A percentile compares a stretch with the other conserved stretches of the same genome.
phyloP scores from a whole-genome alignment of 2,888 invertebrate species.

The Keiferia lycopersicella region DNA sequence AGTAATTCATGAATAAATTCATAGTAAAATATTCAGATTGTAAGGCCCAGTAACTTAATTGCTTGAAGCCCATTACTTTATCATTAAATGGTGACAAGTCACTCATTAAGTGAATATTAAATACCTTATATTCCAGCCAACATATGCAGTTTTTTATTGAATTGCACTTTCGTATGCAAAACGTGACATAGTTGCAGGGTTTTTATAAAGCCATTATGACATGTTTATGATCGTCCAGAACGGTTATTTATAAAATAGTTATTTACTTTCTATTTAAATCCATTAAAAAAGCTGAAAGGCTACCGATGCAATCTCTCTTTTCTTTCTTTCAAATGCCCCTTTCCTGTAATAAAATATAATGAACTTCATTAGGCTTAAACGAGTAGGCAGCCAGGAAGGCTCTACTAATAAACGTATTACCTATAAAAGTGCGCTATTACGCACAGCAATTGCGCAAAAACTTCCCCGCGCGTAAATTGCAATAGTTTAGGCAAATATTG shows the following conservation, averaged over 20 bases:
- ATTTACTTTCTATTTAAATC: constrained; percentile 22
- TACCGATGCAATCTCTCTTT: constrained; percentile 25
- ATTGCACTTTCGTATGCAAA: constrained; percentile 24
- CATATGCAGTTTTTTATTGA: constrained; percentile 18
- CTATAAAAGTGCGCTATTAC: constrained; percentile 30
- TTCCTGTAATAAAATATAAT: constrained; percentile 26
- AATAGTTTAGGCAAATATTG: constrained; percentile 33
- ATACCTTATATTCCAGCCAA: neutral
- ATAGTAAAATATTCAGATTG: constrained; percentile 11
- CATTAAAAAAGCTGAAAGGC: constrained; percentile 24
- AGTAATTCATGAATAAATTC: constrained; percentile 5
- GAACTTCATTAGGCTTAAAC: constrained; percentile 27
- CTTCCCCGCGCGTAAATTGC: constrained; percentile 27
- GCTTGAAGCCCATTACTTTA: constrained; percentile 9
- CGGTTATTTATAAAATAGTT: constrained; percentile 10
- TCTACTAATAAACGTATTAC: constrained; percentile 17
- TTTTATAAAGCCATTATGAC: constrained; percentile 24
- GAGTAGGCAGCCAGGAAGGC: constrained; percentile 7
- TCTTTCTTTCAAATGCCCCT: no score
- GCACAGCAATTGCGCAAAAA: constrained; percentile 20
- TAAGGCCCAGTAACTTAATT: constrained; percentile 1
- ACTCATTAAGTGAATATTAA: constrained; percentile 4
- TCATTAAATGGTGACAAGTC: constrained; percentile 15
- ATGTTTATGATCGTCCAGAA: constrained; percentile 20
- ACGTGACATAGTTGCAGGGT: neutral